These are phyloP conservation scores for Acromyrmex echinatior DNA, from an alignment of 1,140 invertebrate species.

Conservation along the genomic window DNA sequence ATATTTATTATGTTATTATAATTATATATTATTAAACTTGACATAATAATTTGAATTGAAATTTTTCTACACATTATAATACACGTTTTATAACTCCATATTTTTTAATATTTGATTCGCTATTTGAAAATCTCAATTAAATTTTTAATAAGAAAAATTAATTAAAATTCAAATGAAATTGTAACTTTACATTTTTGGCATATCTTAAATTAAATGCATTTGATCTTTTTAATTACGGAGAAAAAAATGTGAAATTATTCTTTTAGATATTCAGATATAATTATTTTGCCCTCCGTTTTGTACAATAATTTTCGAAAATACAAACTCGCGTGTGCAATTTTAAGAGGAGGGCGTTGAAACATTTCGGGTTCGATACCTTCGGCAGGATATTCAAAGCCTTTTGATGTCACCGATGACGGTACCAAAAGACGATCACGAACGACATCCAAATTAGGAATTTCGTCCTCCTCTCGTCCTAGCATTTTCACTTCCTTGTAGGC, in stretches of 20 bases:
- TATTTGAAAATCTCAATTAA: background rate
- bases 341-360: background rate
- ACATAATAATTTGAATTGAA: background rate
- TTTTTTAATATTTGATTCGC: background rate
- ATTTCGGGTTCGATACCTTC: conserved; percentile 62
- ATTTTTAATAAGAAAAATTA: background rate
- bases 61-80: background rate
- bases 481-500: conserved; percentile 70
- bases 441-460: conserved; percentile 69
- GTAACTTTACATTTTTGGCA: background rate
- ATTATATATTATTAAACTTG: no score
- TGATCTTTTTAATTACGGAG: background rate
- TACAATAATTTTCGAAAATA: conserved; percentile 2
- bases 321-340: background rate
- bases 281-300: background rate
- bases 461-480: background rate
- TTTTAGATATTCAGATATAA: background rate
- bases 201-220: conserved; percentile 3
- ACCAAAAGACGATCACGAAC: conserved; percentile 77
- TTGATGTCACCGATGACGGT: conserved; percentile 73
- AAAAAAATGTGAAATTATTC: background rate
- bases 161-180: background rate
- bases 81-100: background rate
- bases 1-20: no score
- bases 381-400: conserved; percentile 38